Base-by-base conservation (phyloP, 1,140 invertebrate species). In the Drosophila dunni region DNA sequence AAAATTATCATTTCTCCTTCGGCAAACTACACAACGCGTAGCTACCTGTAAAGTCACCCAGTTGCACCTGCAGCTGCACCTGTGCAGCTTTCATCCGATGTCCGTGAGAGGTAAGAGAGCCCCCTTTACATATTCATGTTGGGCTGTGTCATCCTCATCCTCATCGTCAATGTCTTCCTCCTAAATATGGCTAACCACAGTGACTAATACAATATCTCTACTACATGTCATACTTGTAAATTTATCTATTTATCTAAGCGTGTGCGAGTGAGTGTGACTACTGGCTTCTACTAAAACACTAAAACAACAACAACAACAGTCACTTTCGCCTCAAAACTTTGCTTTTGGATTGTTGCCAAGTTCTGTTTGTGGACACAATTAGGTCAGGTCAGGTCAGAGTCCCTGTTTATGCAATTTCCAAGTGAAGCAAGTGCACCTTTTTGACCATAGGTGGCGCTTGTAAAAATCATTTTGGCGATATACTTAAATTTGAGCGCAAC, bases 271-370 rank as follows among this genome's bases (percentile, higher is more conserved):
- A 29, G 38, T 42, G 5, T 51, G 17, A 58, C 29, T 67, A 44
- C 38, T 78, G 76, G 76, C 51, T 75, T 73, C 40, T 68, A 76
- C 62, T 76, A 76, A 76, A 72, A 53, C 44, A 78, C 79, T 81
- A 80, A 80, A 61, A 53, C 48, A 72, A 63, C 20, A 62, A 38
- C 10, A 62, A 29, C 48, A 73, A 66, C 24, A 44, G 66, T 46
- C 57, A 62, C 44, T 70, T 58, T 70, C 72, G 64, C 42, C 45
- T 70, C 8, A 57, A 69, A 64, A 60, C 48, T 75, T 48, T 54
- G 45, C 33, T 64, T 57, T 57, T 74, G 75, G 63, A 58, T 36
- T 50, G 45, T 56, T 57, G 64, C 75, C 71, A 75, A 74, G 33
- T 65, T 38, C 38, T 33, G 24, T 29, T 29, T 29, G 67, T 33